Conservation (phyloP, 2,797 vertebrate genomes). For the Rhincodon typus region DNA sequence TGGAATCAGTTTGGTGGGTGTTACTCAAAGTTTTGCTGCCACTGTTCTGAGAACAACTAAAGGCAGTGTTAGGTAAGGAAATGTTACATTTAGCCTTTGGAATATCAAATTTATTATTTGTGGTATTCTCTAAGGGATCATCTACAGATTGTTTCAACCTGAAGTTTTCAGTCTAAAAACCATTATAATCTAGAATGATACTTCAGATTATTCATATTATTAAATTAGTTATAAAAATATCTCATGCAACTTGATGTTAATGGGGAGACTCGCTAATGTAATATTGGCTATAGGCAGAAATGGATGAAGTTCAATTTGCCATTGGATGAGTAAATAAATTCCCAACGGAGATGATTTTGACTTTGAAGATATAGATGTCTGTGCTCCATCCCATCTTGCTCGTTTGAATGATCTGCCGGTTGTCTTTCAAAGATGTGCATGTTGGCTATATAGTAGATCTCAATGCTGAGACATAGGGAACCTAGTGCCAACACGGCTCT, state of each 20-base stretch:
- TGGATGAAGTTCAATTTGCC: background rate
- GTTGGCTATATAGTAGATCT: no score
- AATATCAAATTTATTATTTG: constrained; percentile 23
- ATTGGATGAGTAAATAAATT: background rate
- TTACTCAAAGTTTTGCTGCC: constrained; percentile 95
- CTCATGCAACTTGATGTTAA: background rate
- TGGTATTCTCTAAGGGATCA: background rate
- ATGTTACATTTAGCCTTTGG: background rate
- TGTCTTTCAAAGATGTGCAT: background rate
- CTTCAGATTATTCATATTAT: background rate
- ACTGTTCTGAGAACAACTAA: constrained; percentile 94
- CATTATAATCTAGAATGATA: background rate
- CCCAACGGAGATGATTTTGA: background rate
- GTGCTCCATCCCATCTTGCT: background rate
- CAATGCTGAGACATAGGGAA: no score
- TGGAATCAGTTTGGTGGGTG: constrained; percentile 90
- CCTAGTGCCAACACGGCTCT: no score
- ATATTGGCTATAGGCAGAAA: background rate
- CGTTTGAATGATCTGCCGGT: background rate
- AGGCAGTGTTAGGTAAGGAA: constrained; percentile 82
- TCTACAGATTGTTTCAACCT: background rate
- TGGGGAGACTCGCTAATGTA: background rate
- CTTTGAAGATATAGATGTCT: background rate
- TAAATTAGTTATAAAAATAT: background rate
- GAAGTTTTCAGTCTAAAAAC: background rate